Evolutionary conservation across 30 jellyfish, hydroid and myxozoan species (phyloP).

Genomic region (Cassiopea andromeda): DNA sequence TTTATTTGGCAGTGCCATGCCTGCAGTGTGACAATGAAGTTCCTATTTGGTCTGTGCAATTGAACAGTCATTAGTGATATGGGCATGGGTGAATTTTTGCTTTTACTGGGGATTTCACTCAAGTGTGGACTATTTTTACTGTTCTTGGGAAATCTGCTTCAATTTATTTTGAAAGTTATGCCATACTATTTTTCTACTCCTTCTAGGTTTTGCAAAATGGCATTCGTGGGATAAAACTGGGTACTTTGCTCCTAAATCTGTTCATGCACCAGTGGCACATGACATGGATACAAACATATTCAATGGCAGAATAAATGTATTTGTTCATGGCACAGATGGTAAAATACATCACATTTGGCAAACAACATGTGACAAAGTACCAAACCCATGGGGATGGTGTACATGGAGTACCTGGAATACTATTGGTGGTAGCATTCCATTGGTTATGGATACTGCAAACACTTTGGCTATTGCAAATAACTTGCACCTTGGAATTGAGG

Average conservation of each 20-base stretch:
- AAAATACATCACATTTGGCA: constrained; percentile 96
- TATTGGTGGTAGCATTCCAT: constrained; percentile 71
- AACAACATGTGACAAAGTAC: constrained; percentile 98
- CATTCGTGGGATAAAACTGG: constrained; percentile 98
- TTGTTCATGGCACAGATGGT: constrained; percentile 95
- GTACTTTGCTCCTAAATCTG: constrained; percentile 88
- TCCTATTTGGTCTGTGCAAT: too few species aligned
- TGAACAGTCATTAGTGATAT: too few species aligned
- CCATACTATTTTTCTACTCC: not conserved
- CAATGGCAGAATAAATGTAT: constrained; percentile 91
- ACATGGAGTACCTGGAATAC: constrained; percentile 98
- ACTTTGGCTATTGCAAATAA: constrained; percentile 85
- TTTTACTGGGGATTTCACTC: too few species aligned
- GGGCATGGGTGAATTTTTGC: too few species aligned
- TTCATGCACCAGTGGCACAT: constrained; percentile 97
- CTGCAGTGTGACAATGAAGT: too few species aligned
- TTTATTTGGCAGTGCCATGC: too few species aligned
- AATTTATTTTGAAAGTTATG: not conserved
- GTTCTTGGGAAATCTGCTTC: too few species aligned
- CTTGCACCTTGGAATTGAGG: constrained; percentile 98
- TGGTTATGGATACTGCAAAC: constrained; percentile 46
- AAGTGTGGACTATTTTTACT: too few species aligned
- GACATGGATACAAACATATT: constrained; percentile 86
- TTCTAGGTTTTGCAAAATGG: constrained; percentile 81
- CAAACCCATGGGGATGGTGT: constrained; percentile 99